Conservation (phyloP, 1,140 invertebrate genomes). For the Lerema accius region DNA sequence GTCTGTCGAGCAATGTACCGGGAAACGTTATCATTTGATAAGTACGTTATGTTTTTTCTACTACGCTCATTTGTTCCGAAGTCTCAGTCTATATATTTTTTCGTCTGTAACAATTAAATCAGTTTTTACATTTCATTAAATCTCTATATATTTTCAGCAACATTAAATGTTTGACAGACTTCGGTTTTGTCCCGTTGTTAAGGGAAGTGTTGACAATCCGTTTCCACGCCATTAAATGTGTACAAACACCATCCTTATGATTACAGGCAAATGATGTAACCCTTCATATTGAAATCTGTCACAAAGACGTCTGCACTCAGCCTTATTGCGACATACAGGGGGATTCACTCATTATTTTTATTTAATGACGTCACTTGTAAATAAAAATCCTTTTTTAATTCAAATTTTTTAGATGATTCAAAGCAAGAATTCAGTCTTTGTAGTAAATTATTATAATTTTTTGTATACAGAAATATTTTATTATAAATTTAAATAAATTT, state of each 20-base stretch:
- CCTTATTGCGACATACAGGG: conserved; percentile 68
- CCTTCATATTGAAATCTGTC: conserved; percentile 63
- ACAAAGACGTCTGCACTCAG: conserved; percentile 74
- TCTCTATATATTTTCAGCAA: too few relatives aligned
- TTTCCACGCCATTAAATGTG: conserved; percentile 49
- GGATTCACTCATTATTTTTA: conserved; percentile 31
- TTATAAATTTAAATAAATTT: too few relatives aligned
- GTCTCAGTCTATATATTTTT: too few relatives aligned
- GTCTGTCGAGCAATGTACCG: too few relatives aligned
- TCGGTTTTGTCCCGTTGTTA: conserved; percentile 5
- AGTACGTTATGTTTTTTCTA: too few relatives aligned
- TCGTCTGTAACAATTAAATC: too few relatives aligned
- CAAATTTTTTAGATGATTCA: background rate
- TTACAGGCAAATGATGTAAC: conserved; percentile 73
- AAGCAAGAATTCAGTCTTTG: background rate
- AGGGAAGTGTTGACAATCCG: conserved; percentile 33
- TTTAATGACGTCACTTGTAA: conserved; percentile 20
- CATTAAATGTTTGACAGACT: background rate
- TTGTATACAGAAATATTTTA: too few relatives aligned
- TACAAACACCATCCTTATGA: conserved; percentile 54
- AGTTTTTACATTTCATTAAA: too few relatives aligned
- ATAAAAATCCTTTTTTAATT: conserved; percentile 14
- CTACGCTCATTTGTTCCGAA: too few relatives aligned
- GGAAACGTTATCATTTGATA: too few relatives aligned
- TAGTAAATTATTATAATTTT: too few relatives aligned